These are phyloP conservation scores for Leucoma salicis DNA, from an alignment of 2,888 invertebrate species.

Conservation along the genomic window DNA sequence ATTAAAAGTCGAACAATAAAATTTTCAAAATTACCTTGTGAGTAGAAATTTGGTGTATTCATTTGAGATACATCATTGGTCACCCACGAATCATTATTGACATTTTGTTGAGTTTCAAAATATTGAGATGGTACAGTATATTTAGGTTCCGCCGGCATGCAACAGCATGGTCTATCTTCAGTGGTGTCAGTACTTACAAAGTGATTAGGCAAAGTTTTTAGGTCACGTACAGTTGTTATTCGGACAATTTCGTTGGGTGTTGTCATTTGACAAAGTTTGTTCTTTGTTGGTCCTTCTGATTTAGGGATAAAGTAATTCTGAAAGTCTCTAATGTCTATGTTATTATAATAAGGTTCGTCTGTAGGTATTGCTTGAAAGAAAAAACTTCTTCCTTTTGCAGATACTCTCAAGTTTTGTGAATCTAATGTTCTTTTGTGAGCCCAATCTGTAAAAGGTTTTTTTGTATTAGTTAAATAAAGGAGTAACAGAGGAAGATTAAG, in stretches of 20 bases:
- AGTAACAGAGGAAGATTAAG: no score
- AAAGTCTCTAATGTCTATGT: background rate
- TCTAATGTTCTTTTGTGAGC: background rate
- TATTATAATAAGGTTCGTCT: background rate
- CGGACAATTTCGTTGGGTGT: background rate
- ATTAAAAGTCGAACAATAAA: no score
- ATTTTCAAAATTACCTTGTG: background rate
- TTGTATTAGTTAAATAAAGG: background rate
- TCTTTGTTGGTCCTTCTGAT: background rate
- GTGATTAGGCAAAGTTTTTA: background rate
- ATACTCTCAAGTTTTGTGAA: background rate
- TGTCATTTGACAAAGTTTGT: conserved; percentile 6
- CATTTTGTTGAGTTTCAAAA: background rate
- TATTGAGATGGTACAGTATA: background rate
- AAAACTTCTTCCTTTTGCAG: background rate
- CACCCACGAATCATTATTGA: background rate
- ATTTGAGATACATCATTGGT: background rate
- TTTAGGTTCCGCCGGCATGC: background rate
- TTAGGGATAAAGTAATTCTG: background rate
- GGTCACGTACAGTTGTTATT: background rate
- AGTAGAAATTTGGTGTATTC: background rate
- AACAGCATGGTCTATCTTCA: conserved; percentile 11
- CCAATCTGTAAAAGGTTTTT: background rate
- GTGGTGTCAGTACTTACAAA: conserved; percentile 8
- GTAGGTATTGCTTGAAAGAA: background rate